Base-by-base conservation (phyloP, 2,113 vertebrate genomes). In the Tupaia tana region DNA sequence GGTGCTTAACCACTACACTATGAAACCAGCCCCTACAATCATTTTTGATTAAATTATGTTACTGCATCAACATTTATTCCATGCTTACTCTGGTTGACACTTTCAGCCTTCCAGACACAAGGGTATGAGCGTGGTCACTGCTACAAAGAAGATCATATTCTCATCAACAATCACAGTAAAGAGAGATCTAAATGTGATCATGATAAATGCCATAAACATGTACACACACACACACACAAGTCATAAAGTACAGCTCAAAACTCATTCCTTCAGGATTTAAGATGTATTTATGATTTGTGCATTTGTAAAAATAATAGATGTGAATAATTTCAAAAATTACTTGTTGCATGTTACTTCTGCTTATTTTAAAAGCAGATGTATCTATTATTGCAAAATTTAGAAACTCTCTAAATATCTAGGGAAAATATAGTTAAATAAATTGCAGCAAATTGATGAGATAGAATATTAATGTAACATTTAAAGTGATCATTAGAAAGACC, bases 371-470 rank as follows among this genome's bases (percentile, higher is more conserved):
- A 90, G 34, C 22, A 67, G 29, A 61, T 80, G 3, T 25, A 94
- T 82, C 69, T 91, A 58, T 52, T 56, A 93, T 25, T 71, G 75
- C 7, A 96, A 89, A 84, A 91, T 73, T 77, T 77, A 84, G 58
- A 95, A 96, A 73, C 64, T 83, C 9, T 92, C 59, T 92, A 86
- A 93, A 74, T 89, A 85, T 89, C 70, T 85, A 92, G 25, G 29
- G 84, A 95, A 83, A 77, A 52, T 87, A 78, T 54, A 86, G 54
- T 71, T 95, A 93, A 91, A 89, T 84, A 96, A 91, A 91, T 96
- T 73, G 64, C 19, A 77, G 80, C 74, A 77, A 96, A 90, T 90
- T 88, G 94, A 89, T 2, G 2, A 89, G 75, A 86, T 83, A 18
- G 61, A 92, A 69, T 90, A 83, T 89, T 93, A 95, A 96, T 63